These are phyloP conservation scores for Lasioglossum zephyrum DNA, from an alignment of 2,888 invertebrate genomes.

Conservation along the genomic window DNA sequence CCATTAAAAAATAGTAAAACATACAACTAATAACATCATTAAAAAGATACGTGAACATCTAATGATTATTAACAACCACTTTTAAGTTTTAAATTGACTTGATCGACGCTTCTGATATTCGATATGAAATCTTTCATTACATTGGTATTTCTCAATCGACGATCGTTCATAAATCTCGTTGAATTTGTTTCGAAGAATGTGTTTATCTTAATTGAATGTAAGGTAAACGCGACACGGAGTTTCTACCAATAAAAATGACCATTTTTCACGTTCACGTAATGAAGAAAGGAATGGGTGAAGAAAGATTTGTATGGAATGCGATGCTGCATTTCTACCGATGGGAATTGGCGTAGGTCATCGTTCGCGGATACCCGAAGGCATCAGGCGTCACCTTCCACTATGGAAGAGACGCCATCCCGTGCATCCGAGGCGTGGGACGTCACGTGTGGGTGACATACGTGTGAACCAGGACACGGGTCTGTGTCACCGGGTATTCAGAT, in stretches of 20 bases:
- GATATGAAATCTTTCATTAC: not conserved
- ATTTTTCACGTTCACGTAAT: not conserved
- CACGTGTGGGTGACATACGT: constrained; percentile 67
- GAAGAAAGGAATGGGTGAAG: not conserved
- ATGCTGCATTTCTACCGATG: not conserved
- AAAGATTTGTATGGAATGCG: not conserved
- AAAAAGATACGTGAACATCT: not conserved
- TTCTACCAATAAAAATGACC: not conserved
- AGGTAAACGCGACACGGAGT: not conserved
- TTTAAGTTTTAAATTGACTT: not conserved
- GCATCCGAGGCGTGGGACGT: constrained; percentile 58
- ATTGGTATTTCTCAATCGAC: not conserved
- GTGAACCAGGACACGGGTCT: constrained; percentile 65
- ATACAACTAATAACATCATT: not conserved
- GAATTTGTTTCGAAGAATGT: not conserved
- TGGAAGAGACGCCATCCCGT: constrained; percentile 30
- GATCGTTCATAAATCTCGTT: not conserved
- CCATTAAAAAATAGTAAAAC: not conserved
- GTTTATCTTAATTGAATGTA: not conserved
- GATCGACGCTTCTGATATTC: not conserved
- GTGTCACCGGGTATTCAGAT: constrained; percentile 68
- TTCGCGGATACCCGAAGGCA: constrained; percentile 15
- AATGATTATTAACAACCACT: not conserved
- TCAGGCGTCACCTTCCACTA: constrained; percentile 19
- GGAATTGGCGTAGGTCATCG: constrained; percentile 45